phyloP scores from a whole-genome alignment of 2,888 invertebrate genomes.

The Limnephilus rhombicus region DNA sequence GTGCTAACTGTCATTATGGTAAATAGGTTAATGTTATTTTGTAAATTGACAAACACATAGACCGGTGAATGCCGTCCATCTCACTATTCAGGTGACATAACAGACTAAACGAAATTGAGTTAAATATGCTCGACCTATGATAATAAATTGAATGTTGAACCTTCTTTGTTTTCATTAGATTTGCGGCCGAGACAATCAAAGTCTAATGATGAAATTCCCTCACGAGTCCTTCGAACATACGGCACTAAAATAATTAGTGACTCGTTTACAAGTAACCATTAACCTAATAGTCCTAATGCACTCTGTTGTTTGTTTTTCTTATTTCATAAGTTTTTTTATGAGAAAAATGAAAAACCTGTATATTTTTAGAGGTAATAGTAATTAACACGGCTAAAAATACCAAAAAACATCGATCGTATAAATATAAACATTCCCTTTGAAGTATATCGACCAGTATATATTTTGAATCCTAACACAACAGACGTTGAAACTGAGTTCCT shows the following conservation, averaged over 20 bases:
- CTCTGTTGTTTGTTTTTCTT: not conserved
- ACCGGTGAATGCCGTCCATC: not conserved
- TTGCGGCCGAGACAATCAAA: not conserved
- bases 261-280: not conserved
- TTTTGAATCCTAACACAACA: not conserved
- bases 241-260: not conserved
- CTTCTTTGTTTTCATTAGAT: not conserved
- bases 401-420: not conserved
- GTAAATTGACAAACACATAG: too few species aligned
- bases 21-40: too few species aligned
- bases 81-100: not conserved
- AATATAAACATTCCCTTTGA: not conserved
- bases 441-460: not conserved
- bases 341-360: not conserved
- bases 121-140: not conserved
- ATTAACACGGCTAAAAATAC: not conserved
- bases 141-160: not conserved
- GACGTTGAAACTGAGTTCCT: not conserved
- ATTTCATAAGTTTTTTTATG: not conserved
- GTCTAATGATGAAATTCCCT: not conserved
- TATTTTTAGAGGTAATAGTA: not conserved
- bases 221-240: not conserved
- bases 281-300: not conserved
- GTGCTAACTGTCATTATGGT: too few species aligned
- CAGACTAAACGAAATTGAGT: not conserved